Percentiles rank a stretch among this genome's conserved stretches.
Evolutionary conservation across 2,113 vertebrate species (phyloP).

Genomic region (Hiodon alosoides): DNA sequence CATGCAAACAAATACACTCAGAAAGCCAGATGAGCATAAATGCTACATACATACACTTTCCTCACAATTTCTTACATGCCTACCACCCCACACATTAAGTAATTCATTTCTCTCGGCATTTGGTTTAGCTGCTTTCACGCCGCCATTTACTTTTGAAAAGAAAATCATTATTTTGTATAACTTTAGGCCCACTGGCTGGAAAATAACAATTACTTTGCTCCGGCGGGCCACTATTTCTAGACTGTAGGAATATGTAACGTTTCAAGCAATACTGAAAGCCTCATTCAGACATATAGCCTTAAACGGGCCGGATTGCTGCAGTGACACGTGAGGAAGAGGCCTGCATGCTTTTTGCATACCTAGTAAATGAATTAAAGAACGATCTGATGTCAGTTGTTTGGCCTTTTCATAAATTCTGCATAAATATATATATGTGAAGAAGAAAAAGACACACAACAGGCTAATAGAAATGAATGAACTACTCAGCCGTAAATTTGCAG

Average conservation of each 20-base stretch:
- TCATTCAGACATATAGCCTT: slow-evolving; percentile 26
- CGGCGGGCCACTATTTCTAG: slow-evolving; percentile 69
- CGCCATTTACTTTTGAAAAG: slow-evolving; percentile 62
- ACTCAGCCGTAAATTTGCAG: slow-evolving; percentile 98
- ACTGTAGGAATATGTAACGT: slow-evolving; percentile 60
- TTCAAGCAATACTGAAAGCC: slow-evolving; percentile 3
- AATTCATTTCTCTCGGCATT: slow-evolving; percentile 72
- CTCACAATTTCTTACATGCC: slow-evolving; percentile 5
- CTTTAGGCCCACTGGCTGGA: slow-evolving; percentile 74
- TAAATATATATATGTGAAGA: slow-evolving; percentile 68
- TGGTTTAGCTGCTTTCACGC: slow-evolving; percentile 56
- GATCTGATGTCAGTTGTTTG: slow-evolving; percentile 70
- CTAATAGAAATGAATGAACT: slow-evolving; percentile 99
- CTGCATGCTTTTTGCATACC: slow-evolving; percentile 49
- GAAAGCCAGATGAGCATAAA: too few species aligned
- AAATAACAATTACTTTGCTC: slow-evolving; percentile 77
- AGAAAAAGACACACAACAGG: slow-evolving; percentile 87
- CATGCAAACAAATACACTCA: too few species aligned
- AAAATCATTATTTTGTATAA: slow-evolving; percentile 70
- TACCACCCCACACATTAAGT: slow-evolving; percentile 65
- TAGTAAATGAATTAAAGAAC: slow-evolving; percentile 57
- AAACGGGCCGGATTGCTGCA: slow-evolving; percentile 38
- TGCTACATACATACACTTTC: too few species aligned
- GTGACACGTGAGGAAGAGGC: slow-evolving; percentile 47
- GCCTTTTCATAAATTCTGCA: slow-evolving; percentile 73